These are phyloP conservation scores for Chalcis sispes DNA, from an alignment of 2,888 invertebrate genomes.

Conservation along the genomic window DNA sequence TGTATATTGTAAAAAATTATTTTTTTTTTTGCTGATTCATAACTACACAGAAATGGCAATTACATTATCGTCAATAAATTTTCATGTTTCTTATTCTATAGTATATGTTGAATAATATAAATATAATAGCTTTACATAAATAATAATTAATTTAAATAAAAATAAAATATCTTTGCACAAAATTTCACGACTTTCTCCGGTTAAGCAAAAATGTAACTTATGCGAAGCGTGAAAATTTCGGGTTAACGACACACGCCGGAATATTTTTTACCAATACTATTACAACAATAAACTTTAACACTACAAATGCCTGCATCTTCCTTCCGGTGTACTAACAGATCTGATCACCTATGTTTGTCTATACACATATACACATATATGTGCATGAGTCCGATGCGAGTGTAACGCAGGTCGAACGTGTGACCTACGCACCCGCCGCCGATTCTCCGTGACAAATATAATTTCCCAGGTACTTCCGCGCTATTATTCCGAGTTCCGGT, in stretches of 20 bases:
- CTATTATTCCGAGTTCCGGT: slow-evolving; percentile 73
- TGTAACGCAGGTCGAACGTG: slow-evolving; percentile 20
- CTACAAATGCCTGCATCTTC: slow-evolving; percentile 62
- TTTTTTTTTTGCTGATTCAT: too few species aligned
- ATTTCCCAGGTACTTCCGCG: slow-evolving; percentile 72
- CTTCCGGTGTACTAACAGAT: slow-evolving; percentile 69
- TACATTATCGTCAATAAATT: too few species aligned
- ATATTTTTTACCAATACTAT: slow-evolving; percentile 31
- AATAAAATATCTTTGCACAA: too few species aligned
- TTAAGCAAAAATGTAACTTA: slow-evolving; percentile 21
- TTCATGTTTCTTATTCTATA: too few species aligned
- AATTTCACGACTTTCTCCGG: slow-evolving; percentile 32
- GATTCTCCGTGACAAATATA: slow-evolving; percentile 72
- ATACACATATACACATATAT: slow-evolving; percentile 28
- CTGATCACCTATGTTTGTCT: slow-evolving; percentile 61
- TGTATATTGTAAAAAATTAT: too few species aligned
- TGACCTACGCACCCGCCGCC: slow-evolving; percentile 20
- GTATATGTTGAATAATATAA: too few species aligned
- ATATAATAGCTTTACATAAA: too few species aligned
- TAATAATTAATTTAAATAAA: too few species aligned
- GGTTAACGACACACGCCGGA: slow-evolving; percentile 52
- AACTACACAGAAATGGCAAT: too few species aligned
- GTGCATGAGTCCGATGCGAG: neutral
- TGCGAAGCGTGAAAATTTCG: slow-evolving; percentile 56
- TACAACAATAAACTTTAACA: slow-evolving; percentile 39